Base-by-base conservation (phyloP, 1,140 invertebrate genomes). In the Atta cephalotes region DNA sequence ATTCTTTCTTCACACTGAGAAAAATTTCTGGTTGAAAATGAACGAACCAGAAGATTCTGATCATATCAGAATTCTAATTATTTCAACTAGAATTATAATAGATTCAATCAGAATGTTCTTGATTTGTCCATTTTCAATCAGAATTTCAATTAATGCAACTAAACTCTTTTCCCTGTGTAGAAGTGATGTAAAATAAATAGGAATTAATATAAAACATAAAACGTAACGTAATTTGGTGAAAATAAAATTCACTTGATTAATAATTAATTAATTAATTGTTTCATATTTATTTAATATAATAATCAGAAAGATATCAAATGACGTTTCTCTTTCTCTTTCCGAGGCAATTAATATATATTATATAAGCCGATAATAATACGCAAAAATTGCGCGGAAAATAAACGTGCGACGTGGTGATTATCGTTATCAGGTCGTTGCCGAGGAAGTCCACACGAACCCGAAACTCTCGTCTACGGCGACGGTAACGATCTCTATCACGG, bases 401-500 rank as follows among this genome's bases (percentile, higher is more conserved):
- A 49, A 14, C 4, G 49, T 51, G 49, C 3, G 49, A 74, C 28
- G 45, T 35, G 28, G 18, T 35, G 70, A 74, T 84, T 84, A 60
- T 74, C 56, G 25, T 84, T 60, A 90, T 25, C 92, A 97, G 97
- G 96, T 98, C 5, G 96, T 98, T 79, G 98, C 98, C 1, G 97
- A 97, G 94, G 98, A 98, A 92, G 95, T 97, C 2, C 96, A 98
- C 88, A 98, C 98, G 2, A 95, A 96, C 66, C 97, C 97, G 2
- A 96, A 96, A 60, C 95, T 98, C 0, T 97, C 97, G 0, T 98
- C 98, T 1, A 98, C 98, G 4, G 98, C 98, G 0, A 98, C 98
- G 16, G 97, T 99, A 3, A 98, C 97, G 0, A 96, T 99, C 1
- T 96, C 97, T 14, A 97, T 99, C 56, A 95, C 96, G 9, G 98